Evolutionary conservation across 2,113 vertebrate genomes (phyloP).

Genomic region (Tautogolabrus adspersus): DNA sequence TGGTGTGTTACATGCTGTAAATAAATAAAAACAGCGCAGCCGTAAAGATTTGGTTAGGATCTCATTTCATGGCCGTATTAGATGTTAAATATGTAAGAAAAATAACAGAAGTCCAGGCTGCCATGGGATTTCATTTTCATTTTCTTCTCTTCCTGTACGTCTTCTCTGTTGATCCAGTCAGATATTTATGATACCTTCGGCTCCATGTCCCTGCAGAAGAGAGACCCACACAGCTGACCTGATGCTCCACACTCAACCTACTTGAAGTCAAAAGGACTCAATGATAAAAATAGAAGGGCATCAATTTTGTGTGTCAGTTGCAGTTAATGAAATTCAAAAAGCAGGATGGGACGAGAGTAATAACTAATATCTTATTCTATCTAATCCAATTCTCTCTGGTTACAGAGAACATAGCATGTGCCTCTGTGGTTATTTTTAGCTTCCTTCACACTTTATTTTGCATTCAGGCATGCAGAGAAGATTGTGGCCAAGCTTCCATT

Average conservation of each 20-base stretch:
- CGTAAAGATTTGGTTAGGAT: background rate
- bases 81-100: background rate
- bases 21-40: constrained; percentile 15
- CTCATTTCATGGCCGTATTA: background rate
- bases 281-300: constrained; percentile 13
- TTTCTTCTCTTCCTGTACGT: background rate
- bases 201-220: background rate
- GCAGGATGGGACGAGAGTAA: constrained; percentile 24
- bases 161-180: background rate
- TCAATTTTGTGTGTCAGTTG: constrained; percentile 11
- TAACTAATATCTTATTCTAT: constrained; percentile 48
- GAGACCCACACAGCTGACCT: background rate
- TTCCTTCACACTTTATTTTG: constrained; percentile 41
- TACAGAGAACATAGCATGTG: constrained; percentile 21
- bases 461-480: constrained; percentile 25
- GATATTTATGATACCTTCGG: background rate
- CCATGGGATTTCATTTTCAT: background rate
- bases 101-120: background rate
- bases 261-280: too few relatives aligned
- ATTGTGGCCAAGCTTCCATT: constrained; percentile 13
- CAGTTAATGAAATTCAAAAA: constrained; percentile 45
- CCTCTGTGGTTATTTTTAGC: constrained; percentile 61
- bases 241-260: background rate
- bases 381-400: constrained; percentile 49
- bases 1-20: constrained; percentile 2